phyloP scores from a whole-genome alignment of 2,113 vertebrate genomes.

The Thomomys bottae region DNA sequence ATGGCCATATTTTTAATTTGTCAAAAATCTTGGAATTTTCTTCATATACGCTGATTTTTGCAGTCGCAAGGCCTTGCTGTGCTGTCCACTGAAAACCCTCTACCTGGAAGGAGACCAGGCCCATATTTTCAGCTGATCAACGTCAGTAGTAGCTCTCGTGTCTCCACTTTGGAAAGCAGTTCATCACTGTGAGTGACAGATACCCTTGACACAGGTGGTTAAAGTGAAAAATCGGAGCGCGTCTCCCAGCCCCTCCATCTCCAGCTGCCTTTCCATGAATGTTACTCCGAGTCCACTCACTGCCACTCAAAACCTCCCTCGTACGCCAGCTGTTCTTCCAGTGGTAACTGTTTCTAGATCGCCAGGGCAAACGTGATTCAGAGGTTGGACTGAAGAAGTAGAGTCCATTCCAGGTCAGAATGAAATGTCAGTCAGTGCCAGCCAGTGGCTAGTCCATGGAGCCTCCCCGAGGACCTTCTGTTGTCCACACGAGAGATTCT shows the following conservation, averaged over 20 bases:
- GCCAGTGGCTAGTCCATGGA: neutral
- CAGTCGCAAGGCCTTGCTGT: neutral
- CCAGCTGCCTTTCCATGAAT: neutral
- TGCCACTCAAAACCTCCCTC: neutral
- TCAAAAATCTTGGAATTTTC: constrained; percentile 25
- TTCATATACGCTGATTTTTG: neutral
- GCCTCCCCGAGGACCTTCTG: too few species aligned
- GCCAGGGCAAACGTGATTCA: neutral
- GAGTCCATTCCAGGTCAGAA: neutral
- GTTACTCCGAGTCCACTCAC: constrained; percentile 50
- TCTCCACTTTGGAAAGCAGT: constrained; percentile 41
- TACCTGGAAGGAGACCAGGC: neutral
- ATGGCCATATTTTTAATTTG: neutral
- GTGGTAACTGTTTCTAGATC: neutral
- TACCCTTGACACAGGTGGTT: constrained; percentile 45
- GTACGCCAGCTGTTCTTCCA: constrained; percentile 21
- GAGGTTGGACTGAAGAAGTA: neutral
- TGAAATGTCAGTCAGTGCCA: constrained; percentile 32
- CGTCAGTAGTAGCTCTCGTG: constrained; percentile 25
- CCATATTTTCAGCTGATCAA: neutral
- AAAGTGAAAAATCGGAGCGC: constrained; percentile 39
- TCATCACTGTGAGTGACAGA: constrained; percentile 10
- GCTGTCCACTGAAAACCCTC: neutral
- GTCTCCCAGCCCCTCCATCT: neutral
- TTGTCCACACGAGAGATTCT: too few species aligned